phyloP scores from a whole-genome alignment of 92 coral and sea anemone genomes.

The Epizoanthus illoricatus region DNA sequence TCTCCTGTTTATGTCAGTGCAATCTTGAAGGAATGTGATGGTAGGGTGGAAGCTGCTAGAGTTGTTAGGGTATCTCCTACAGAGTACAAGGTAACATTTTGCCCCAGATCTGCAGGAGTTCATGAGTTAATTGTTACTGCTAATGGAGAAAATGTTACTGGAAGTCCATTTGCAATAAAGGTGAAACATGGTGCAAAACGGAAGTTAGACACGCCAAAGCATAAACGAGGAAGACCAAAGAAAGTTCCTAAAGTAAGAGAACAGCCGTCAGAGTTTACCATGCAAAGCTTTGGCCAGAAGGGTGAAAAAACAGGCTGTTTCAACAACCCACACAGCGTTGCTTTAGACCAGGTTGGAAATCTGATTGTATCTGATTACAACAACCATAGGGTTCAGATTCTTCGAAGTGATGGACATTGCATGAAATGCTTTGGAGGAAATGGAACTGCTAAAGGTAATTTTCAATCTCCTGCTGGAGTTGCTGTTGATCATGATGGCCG shows the following conservation, averaged over 20 bases:
- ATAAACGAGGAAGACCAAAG: slow-evolving; percentile 10
- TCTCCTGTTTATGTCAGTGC: not conserved
- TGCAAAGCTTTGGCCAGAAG: slow-evolving; percentile 9
- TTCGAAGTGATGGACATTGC: slow-evolving; percentile 4
- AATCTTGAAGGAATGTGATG: not conserved
- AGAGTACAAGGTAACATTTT: not conserved
- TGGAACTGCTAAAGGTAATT: not conserved
- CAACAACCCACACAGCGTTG: slow-evolving; percentile 16
- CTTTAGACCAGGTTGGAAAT: not conserved
- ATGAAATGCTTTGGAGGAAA: slow-evolving; percentile 14
- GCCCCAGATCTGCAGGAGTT: slow-evolving; percentile 4
- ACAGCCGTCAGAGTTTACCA: not conserved
- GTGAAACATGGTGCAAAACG: not conserved
- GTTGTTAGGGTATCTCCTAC: slow-evolving; percentile 7
- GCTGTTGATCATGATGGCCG: slow-evolving; percentile 6
- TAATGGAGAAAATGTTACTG: slow-evolving; percentile 4
- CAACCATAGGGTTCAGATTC: slow-evolving; percentile 9
- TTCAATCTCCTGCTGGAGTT: slow-evolving; percentile 1
- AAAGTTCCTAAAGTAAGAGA: not conserved
- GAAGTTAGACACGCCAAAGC: not conserved
- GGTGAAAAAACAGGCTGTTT: not conserved
- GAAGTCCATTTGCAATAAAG: not conserved
- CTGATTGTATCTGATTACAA: not conserved
- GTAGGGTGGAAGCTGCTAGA: not conserved
- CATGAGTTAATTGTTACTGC: slow-evolving; percentile 7